These are phyloP conservation scores for Phocides pigmalion DNA, from an alignment of 1,140 invertebrate genomes.

Conservation along the genomic window DNA sequence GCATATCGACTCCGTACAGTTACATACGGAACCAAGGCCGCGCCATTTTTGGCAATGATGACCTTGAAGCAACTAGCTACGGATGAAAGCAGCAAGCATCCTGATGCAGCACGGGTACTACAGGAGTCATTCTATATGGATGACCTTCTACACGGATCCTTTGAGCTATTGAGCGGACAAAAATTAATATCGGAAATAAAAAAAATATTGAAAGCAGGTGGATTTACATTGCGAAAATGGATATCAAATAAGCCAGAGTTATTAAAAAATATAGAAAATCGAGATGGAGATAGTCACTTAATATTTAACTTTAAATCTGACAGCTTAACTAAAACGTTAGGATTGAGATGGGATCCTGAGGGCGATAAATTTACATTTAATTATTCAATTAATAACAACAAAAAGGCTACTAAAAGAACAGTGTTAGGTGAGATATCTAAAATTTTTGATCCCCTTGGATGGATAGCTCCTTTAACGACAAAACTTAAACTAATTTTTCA, in stretches of 20 bases:
- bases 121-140: constrained; percentile 3
- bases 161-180: neutral
- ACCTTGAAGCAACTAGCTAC: neutral
- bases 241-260: neutral
- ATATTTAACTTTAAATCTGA: neutral
- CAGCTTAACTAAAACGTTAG: constrained; percentile 6
- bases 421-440: constrained; percentile 55
- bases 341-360: neutral
- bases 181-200: neutral
- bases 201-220: neutral
- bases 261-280: neutral
- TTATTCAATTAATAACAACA: neutral
- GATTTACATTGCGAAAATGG: constrained; percentile 7
- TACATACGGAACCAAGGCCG: neutral
- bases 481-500: constrained; percentile 71
- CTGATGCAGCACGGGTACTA: neutral
- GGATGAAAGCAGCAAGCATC: neutral
- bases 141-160: neutral
- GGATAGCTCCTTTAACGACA: constrained; percentile 56
- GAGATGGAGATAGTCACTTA: neutral
- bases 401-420: constrained; percentile 52
- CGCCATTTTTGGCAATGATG: constrained; percentile 2
- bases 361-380: constrained; percentile 1
- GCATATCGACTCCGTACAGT: neutral
- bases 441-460: constrained; percentile 55